Percentiles rank a stretch among this genome's conserved stretches.
phyloP scores from a whole-genome alignment of 2,888 invertebrate species.

The Eilema sororculum region DNA sequence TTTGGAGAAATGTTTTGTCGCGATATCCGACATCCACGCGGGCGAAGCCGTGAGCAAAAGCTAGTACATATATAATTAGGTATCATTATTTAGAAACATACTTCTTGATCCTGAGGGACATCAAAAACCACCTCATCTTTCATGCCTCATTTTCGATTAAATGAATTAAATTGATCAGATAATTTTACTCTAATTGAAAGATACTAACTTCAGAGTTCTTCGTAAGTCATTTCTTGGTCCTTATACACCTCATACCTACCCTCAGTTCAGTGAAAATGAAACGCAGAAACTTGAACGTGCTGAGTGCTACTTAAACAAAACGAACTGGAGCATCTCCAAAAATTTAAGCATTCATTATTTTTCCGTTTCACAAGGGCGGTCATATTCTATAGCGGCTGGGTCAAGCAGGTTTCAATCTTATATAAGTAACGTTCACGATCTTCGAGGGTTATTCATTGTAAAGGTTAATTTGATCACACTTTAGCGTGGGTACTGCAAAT shows the following conservation, averaged over 20 bases:
- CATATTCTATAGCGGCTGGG: conserved; percentile 45
- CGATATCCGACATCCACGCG: no score
- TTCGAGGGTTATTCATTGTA: conserved; percentile 3
- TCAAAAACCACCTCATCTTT: no score
- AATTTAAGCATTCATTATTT: conserved; percentile 62
- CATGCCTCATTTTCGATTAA: background rate
- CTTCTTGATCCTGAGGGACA: no score
- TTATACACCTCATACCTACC: background rate
- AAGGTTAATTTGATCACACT: conserved; percentile 5
- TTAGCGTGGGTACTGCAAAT: background rate
- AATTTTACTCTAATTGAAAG: background rate
- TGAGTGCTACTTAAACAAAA: conserved; percentile 57
- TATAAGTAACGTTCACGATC: conserved; percentile 43
- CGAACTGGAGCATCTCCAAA: conserved; percentile 58
- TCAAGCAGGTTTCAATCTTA: conserved; percentile 58
- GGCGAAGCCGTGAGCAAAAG: no score
- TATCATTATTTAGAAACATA: background rate
- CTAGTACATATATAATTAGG: no score
- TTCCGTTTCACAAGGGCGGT: conserved; percentile 56
- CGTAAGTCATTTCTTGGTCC: background rate
- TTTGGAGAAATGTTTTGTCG: no score
- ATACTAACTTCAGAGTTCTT: background rate
- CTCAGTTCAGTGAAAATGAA: conserved; percentile 32
- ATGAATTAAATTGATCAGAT: background rate
- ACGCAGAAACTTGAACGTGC: conserved; percentile 32